A percentile compares a stretch with the other conserved stretches of the same genome.
These are phyloP conservation scores for Sebastes dallii DNA, from an alignment of 2,797 vertebrate genomes.

Conservation along the genomic window DNA sequence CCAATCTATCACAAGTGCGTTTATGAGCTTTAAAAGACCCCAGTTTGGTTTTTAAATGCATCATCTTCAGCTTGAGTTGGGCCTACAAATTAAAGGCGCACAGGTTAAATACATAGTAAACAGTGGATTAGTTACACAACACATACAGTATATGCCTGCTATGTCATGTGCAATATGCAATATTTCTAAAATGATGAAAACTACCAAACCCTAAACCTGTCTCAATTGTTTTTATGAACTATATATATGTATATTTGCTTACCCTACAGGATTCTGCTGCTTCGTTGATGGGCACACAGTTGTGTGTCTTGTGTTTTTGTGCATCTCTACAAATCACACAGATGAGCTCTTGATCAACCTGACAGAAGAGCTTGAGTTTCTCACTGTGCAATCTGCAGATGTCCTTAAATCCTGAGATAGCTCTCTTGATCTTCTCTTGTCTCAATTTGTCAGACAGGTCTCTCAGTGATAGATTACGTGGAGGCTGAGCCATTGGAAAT, in stretches of 20 bases:
- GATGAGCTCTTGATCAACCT: constrained; percentile 28
- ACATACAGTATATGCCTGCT: background rate
- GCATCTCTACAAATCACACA: constrained; percentile 42
- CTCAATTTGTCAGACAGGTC: constrained; percentile 34
- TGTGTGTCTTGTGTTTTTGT: constrained; percentile 26
- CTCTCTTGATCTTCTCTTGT: background rate
- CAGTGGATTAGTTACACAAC: fast-evolving
- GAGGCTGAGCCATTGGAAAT: background rate
- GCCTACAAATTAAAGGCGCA: background rate
- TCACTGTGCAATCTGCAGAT: constrained; percentile 20
- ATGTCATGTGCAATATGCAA: background rate
- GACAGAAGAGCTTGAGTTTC: constrained; percentile 23
- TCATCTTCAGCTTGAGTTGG: background rate
- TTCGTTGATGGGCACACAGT: constrained; percentile 23
- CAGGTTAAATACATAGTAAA: background rate
- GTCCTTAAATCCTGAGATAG: background rate
- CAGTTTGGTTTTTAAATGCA: constrained; percentile 10
- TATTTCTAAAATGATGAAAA: no score
- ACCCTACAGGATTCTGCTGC: constrained; percentile 31
- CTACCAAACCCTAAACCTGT: no score
- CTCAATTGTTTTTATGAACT: no score
- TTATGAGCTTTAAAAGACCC: fast-evolving
- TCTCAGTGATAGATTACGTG: constrained; percentile 34
- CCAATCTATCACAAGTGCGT: background rate
- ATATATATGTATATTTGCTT: background rate